Percentiles rank a stretch among this genome's conserved stretches.
phyloP scores from a whole-genome alignment of 2,797 vertebrate genomes.

The Xenentodon cancila region DNA sequence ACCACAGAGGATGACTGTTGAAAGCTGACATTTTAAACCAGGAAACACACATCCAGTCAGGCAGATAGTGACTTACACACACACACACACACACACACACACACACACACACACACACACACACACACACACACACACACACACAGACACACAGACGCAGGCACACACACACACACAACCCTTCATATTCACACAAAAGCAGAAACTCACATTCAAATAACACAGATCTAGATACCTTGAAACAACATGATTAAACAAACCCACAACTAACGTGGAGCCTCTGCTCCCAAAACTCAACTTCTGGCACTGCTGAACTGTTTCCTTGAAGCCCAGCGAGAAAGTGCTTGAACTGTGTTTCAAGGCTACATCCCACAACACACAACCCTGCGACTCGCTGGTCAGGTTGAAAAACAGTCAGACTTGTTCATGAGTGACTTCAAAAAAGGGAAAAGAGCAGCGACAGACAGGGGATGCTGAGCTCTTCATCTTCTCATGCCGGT shows the following conservation, averaged over 20 bases:
- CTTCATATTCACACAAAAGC: background rate
- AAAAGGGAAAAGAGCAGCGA: constrained; percentile 8
- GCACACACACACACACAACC: no score
- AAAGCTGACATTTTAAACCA: constrained; percentile 63
- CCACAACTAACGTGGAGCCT: background rate
- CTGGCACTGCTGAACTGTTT: constrained; percentile 30
- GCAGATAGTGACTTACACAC: constrained; percentile 12
- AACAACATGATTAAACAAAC: background rate
- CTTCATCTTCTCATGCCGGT: constrained; percentile 14
- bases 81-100: background rate
- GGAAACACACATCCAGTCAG: constrained; percentile 23
- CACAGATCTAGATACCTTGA: background rate
- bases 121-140: background rate
- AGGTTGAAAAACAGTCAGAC: constrained; percentile 38
- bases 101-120: background rate
- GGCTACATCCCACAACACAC: constrained; percentile 40
- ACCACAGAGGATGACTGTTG: constrained; percentile 47
- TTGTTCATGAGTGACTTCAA: constrained; percentile 27
- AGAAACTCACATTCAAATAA: constrained; percentile 12
- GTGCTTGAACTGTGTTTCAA: constrained; percentile 47
- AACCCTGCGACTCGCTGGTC: constrained; percentile 14
- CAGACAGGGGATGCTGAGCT: constrained; percentile 8
- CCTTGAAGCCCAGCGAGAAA: constrained; percentile 46
- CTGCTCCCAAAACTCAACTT: constrained; percentile 25
- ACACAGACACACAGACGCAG: background rate